Evolutionary conservation across 2,888 invertebrate species (phyloP).

Genomic region (Lottia scabra): DNA sequence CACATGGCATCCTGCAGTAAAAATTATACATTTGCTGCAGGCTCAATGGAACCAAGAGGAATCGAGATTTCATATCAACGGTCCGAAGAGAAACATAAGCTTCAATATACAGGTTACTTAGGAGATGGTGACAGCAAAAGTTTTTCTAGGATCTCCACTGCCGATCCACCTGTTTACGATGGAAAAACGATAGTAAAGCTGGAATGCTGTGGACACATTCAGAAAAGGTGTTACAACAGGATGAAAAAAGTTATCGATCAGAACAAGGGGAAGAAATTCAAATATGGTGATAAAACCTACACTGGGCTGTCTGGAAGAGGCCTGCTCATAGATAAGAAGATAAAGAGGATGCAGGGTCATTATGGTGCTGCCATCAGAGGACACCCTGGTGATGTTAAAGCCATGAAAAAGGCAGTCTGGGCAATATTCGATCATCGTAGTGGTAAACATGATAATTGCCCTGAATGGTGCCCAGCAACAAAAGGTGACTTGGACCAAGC

Average conservation of each 20-base stretch:
- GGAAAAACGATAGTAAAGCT: neutral
- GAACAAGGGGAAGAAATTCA: constrained; percentile 7
- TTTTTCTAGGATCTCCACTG: neutral
- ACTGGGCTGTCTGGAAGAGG: constrained; percentile 15
- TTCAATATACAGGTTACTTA: neutral
- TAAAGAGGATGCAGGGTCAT: constrained; percentile 22
- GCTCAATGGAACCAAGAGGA: neutral
- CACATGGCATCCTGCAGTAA: neutral
- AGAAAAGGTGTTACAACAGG: constrained; percentile 17
- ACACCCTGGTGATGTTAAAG: neutral
- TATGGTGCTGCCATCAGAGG: constrained; percentile 23
- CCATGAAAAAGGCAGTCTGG: constrained; percentile 15
- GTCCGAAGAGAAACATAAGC: neutral
- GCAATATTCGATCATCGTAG: constrained; percentile 18
- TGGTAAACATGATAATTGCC: constrained; percentile 10
- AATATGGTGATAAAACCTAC: neutral
- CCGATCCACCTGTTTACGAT: constrained; percentile 8
- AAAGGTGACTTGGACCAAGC: constrained; percentile 1
- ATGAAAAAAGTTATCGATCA: constrained; percentile 1
- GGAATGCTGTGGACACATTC: constrained; percentile 24
- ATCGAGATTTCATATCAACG: neutral
- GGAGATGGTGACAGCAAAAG: neutral
- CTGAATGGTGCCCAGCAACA: constrained; percentile 17
- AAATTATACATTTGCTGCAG: neutral
- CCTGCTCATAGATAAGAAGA: constrained; percentile 5